Evolutionary conservation across 2,888 invertebrate species (phyloP), one percentile per base, ranked within the genome.

Genomic region (Hedya salicella): DNA sequence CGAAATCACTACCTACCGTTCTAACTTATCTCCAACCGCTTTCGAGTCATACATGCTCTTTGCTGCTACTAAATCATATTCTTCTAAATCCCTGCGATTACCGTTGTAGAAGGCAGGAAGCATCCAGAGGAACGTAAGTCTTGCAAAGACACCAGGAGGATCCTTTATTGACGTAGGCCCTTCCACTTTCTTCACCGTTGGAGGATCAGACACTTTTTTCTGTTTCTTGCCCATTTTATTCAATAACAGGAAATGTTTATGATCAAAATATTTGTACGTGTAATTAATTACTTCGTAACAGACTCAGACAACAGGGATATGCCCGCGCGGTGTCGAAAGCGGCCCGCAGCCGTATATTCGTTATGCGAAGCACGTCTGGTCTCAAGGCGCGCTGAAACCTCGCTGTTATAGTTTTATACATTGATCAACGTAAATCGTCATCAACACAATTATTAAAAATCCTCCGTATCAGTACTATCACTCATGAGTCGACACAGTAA

Each of bases 31-130:
- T 8, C 96, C 96, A n/a, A 95, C 90, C 32, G 78, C 50, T 75
- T 93, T 92, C 13, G 97, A 97, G 77, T 93, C 92, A 82, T 97
- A 97, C 21, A 90, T 91, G 42, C 87, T 90, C 54, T 95, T 91
- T 0, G 96, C 94, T 74, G 95, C 94, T 77, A 95, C 95, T 48
- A 98, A 88, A 85, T 98, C 98, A 25, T 94, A 91, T 49, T 95
- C 93, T 71, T 95, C 95, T 53, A 98, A 84, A 56, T 95, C 94
- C 75, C 96, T 95, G 64, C 91, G 93, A 75, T 95, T 94, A 0
- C 97, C 97, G 78, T 94, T 94, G 73, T 94, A 94, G 86, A 97
- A 97, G 75, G 96, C 88, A 4, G 95, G 95, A 77, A 96, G 90
- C 62, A 96, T 95, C 95, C 97, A 97, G 86, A 95, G 94, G 85